Evolutionary conservation across 1,140 invertebrate species (phyloP).

Genomic region (Gonatopus flavifemur): DNA sequence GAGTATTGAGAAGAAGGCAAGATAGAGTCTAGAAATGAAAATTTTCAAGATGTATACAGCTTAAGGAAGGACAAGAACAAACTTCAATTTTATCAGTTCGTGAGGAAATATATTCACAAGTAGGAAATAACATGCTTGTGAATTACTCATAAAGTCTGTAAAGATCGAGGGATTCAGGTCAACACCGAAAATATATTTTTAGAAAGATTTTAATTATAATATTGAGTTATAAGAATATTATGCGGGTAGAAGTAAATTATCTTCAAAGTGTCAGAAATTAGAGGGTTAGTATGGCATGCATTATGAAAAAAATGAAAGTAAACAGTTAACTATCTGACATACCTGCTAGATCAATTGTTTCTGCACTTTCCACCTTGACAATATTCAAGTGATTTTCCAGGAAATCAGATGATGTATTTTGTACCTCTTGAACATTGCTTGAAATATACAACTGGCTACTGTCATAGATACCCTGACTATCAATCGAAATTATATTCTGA

Average conservation of each 20-base stretch:
- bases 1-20: neutral
- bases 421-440: neutral
- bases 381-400: neutral
- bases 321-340: neutral
- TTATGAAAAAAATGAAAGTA: neutral
- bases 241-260: neutral
- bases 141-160: neutral
- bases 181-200: neutral
- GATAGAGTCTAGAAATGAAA: slow-evolving; percentile 1
- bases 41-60: neutral
- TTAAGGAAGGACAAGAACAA: neutral
- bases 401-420: neutral
- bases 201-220: neutral
- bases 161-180: neutral
- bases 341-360: neutral
- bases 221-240: neutral
- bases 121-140: neutral
- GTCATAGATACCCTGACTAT: neutral
- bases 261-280: neutral
- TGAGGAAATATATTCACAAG: neutral
- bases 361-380: neutral
- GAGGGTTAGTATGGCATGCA: neutral
- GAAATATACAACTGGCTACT: neutral
- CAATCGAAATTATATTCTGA: neutral
- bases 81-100: neutral